Conservation (phyloP, 2,888 invertebrate species). For the Protophormia terraenovae region DNA sequence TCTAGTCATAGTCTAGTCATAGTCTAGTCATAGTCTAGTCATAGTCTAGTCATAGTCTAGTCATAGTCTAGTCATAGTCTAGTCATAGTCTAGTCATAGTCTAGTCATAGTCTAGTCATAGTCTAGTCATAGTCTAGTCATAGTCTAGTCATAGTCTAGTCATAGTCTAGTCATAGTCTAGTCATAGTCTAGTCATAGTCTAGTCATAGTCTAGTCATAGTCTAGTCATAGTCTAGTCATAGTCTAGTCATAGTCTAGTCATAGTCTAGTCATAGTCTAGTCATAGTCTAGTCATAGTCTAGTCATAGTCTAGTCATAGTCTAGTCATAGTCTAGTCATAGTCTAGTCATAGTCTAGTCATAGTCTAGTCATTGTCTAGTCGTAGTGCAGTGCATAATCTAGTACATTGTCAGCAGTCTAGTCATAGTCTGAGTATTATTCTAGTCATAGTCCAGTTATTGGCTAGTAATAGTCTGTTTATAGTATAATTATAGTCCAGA, state of each 20-base stretch:
- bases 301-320: constrained; percentile 22
- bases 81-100: constrained; percentile 13
- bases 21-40: constrained; percentile 2
- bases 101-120: constrained; percentile 15
- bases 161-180: constrained; percentile 11
- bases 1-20: constrained; percentile 1
- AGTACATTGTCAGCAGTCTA: too few relatives aligned
- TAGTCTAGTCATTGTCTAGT: constrained; percentile 2
- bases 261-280: constrained; percentile 22
- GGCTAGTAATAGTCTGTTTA: background rate
- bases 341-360: constrained; percentile 3
- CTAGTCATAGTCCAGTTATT: background rate
- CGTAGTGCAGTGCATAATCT: too few relatives aligned
- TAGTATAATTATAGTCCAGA: background rate
- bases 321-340: constrained; percentile 16
- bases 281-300: constrained; percentile 22
- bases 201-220: constrained; percentile 11
- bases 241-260: constrained; percentile 22
- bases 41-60: constrained; percentile 2
- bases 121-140: constrained; percentile 22
- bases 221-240: constrained; percentile 22
- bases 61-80: constrained; percentile 3
- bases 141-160: constrained; percentile 13
- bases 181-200: constrained; percentile 11
- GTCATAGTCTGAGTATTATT: background rate